Evolutionary conservation across 2,888 invertebrate genomes (phyloP), one percentile per base, ranked within the genome.

Genomic region (Trimorus sp.): DNA sequence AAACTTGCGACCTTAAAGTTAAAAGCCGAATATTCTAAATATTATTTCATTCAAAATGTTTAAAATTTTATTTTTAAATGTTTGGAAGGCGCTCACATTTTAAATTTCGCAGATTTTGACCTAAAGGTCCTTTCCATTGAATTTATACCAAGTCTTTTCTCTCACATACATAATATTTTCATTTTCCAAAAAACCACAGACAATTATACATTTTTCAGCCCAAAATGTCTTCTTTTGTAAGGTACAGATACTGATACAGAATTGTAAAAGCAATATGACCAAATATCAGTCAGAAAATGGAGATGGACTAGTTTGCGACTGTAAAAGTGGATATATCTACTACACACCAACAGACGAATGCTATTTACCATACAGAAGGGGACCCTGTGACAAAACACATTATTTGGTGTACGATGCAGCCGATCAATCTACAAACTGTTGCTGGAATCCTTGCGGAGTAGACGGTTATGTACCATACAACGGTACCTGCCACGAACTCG

Each of bases 341-440:
- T 93, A 95, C 86, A 94, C 95, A 1, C 88, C 92, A 42, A 92
- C 93, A 0, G 93, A 95, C 84, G 91, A 90, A 7, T 96, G 96
- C 86, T 94, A 94, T 92, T 93, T 93, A 54, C 94, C 94, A 0
- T 95, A 93, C 86, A 92, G 92, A 51, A 93, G 92, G 88, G 96
- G 96, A 0, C 96, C 96, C 0, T 96, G 96, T 87, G 83, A 87
- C 0, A 68, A 85, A 0, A 92, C 92, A 0, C 88, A 95, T 74
- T 94, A 94, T 86, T 91, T 96, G 36, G 88, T 94, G 6, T 92
- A 96, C 26, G 92, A 92, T n/a, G 82, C 87, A 53, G 91, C 92
- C 38, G 89, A 93, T 8, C 92, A 93, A 1, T 92, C 94, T 49
- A 95, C 95, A 0, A 90, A 92, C 63, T 96, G 96, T 87, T 92